phyloP scores from a whole-genome alignment of 2,113 vertebrate genomes.

The Calyptommatus sinebrachiatus region DNA sequence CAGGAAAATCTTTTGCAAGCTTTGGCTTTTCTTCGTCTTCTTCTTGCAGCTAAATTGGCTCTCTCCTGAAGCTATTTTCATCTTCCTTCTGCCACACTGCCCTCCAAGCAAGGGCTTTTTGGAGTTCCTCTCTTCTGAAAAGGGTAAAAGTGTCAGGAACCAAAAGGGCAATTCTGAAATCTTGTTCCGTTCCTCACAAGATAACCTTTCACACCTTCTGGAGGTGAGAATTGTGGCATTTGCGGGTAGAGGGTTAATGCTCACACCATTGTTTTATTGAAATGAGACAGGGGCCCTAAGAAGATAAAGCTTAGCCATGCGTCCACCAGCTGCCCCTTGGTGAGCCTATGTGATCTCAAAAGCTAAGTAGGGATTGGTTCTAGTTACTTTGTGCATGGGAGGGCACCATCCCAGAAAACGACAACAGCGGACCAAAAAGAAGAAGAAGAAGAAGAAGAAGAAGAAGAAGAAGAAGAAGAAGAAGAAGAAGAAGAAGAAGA shows the following conservation, averaged over 20 bases:
- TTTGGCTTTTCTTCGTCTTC: constrained; percentile 22
- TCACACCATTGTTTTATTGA: not conserved
- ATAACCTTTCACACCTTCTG: not conserved
- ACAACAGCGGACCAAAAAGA: too few species aligned
- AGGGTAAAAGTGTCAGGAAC: not conserved
- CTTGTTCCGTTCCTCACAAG: not conserved
- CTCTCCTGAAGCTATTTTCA: constrained; percentile 31
- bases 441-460: too few species aligned
- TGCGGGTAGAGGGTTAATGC: too few species aligned
- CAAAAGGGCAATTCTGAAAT: constrained; percentile 8
- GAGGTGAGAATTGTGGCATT: not conserved
- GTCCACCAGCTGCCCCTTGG: too few species aligned
- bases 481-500: too few species aligned
- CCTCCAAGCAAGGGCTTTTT: not conserved
- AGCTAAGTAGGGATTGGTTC: too few species aligned
- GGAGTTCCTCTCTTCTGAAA: constrained; percentile 15
- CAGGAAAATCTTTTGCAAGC: constrained; percentile 24
- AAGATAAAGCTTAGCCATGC: too few species aligned
- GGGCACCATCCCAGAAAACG: too few species aligned
- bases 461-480: too few species aligned
- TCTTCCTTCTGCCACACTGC: constrained; percentile 30
- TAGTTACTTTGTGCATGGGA: too few species aligned
- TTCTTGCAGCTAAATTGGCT: constrained; percentile 45
- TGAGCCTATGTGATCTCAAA: too few species aligned
- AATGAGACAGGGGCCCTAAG: not conserved